Evolutionary conservation across 2,113 vertebrate species (phyloP).

Genomic region (Rafetus swinhoei): DNA sequence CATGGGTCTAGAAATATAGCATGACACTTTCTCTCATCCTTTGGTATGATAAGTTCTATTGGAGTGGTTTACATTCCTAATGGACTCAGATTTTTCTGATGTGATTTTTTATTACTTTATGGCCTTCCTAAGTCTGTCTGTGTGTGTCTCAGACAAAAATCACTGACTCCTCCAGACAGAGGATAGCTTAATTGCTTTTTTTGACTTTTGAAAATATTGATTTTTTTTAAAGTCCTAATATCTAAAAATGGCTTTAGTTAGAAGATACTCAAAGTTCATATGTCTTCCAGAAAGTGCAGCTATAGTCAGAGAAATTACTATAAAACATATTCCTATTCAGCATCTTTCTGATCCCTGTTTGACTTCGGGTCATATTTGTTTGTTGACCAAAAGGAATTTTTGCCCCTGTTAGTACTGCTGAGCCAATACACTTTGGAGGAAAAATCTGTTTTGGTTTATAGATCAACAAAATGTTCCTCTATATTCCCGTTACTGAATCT

Average conservation of each 20-base stretch:
- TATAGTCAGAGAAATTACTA: background rate
- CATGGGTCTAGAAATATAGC: background rate
- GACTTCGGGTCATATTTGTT: background rate
- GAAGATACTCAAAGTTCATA: background rate
- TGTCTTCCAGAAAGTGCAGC: background rate
- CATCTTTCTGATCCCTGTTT: fast-evolving
- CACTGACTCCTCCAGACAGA: background rate
- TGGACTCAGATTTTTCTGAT: background rate
- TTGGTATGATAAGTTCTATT: fast-evolving
- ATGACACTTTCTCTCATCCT: fast-evolving
- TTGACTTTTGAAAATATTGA: background rate
- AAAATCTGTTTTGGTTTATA: background rate
- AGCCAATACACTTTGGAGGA: fast-evolving
- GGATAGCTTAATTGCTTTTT: background rate
- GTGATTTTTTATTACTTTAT: fast-evolving
- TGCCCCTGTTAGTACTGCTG: background rate
- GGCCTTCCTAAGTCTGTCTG: background rate
- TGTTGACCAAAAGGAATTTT: background rate
- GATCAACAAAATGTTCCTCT: fast-evolving
- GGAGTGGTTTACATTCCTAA: background rate
- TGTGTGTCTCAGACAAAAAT: background rate
- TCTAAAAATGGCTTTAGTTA: background rate
- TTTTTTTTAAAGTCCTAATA: background rate
- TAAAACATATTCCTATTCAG: background rate
- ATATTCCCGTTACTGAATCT: fast-evolving